Percentiles rank a stretch among this genome's conserved stretches.
These are phyloP conservation scores for Rafetus swinhoei DNA, from an alignment of 2,113 vertebrate genomes.

Conservation along the genomic window DNA sequence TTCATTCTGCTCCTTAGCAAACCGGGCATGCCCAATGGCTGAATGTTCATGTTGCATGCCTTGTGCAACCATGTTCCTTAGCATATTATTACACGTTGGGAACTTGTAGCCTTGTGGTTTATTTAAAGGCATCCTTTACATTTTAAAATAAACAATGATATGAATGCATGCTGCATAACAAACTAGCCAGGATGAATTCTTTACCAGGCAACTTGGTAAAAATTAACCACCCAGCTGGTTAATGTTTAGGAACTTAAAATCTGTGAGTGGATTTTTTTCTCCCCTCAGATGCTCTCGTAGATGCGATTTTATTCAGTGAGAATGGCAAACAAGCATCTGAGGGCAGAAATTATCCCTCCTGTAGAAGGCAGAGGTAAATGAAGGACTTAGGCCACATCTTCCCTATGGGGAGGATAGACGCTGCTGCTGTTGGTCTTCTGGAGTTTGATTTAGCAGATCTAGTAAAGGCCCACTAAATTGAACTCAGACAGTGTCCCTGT, in stretches of 20 bases:
- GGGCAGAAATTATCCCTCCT: background rate
- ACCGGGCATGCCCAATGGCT: background rate
- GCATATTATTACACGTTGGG: background rate
- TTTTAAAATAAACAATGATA: conserved; percentile 34
- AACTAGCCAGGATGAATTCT: background rate
- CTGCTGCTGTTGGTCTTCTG: too few species aligned
- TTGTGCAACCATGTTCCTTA: background rate
- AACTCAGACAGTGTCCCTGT: too few species aligned
- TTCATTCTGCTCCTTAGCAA: conserved; percentile 14
- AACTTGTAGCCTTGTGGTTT: background rate
- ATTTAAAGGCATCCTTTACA: conserved; percentile 8
- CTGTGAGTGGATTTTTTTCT: background rate
- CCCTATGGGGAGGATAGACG: too few species aligned
- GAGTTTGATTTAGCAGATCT: too few species aligned
- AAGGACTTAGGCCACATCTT: background rate
- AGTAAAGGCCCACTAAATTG: too few species aligned
- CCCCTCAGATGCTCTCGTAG: background rate
- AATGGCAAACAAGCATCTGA: background rate
- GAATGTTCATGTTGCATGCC: conserved; percentile 1
- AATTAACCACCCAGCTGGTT: conserved; percentile 16
- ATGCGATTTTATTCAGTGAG: conserved; percentile 2
- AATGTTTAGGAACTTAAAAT: conserved; percentile 15
- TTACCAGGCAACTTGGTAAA: conserved; percentile 14
- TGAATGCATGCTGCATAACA: background rate
- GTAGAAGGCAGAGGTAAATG: background rate